Evolutionary conservation across 2,113 vertebrate genomes (phyloP), one percentile per base, ranked within the genome.

Genomic region (Planiliza haematocheilus): DNA sequence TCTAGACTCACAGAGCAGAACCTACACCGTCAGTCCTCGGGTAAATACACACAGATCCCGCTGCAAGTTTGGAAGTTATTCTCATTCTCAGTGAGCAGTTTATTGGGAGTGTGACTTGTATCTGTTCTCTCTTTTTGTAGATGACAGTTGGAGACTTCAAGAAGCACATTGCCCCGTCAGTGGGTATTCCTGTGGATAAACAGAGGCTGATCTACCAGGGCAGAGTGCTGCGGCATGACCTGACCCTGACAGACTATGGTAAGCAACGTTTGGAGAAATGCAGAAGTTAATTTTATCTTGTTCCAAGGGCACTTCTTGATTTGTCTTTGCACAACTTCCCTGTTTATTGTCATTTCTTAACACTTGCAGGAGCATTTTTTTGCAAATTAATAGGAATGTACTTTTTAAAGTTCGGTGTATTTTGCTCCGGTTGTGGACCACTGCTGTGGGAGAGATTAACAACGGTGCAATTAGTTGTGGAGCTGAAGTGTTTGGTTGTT

Each of bases 131-230:
- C 7, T 43, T 45, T 37, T 43, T 68, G 7, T 78, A 97, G 96
- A 88, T 96, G 91, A 97, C 95, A 0, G 95, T 97, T 56, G 96
- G 95, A 73, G 94, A 96, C 66, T 97, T 97, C 85, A 97, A 97
- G 84, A 96, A 97, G 81, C 95, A 96, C 73, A 97, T 97, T 37
- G 94, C 96, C 1, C 83, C 94, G 12, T 94, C 95, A 1, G 96
- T 97, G 69, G 95, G 91, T 17, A 97, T 97, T 57, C 95, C 96
- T 0, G 92, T 95, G 13, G 96, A 97, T 83, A 97, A 97, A 83
- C 96, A 97, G 61, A 93, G 96, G 60, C 94, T 97, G 71, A 97
- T 97, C 78, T 97, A 97, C 68, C 96, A 97, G 90, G 96, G 96
- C 9, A 89, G 96, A 60, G 96, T 97, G 63, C 87, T 97, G 65